These are phyloP conservation scores for Hippocampus barbouri DNA, from an alignment of 2,113 vertebrate genomes.

Conservation along the genomic window DNA sequence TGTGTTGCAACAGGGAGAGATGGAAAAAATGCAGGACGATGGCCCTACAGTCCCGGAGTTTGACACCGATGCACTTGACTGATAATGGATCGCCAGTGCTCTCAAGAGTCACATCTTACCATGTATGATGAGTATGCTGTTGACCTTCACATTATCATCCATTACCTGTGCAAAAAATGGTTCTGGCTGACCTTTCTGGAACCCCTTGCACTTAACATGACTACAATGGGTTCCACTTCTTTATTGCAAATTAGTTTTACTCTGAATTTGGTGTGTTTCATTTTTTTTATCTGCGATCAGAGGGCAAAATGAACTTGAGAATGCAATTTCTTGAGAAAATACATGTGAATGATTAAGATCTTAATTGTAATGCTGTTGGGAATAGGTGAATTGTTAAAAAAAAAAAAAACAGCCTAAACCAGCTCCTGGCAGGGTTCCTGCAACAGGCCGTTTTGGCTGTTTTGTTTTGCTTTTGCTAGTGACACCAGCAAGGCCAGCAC, in stretches of 20 bases:
- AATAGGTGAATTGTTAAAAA: not conserved
- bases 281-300: conserved; percentile 3
- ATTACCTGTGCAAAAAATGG: conserved; percentile 42
- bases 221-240: conserved; percentile 27
- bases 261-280: not conserved
- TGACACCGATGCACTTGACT: conserved; percentile 7
- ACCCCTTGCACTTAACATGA: conserved; percentile 31
- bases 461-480: too few species aligned
- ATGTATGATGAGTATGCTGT: conserved; percentile 49
- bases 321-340: too few species aligned
- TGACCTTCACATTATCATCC: conserved; percentile 67
- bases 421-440: too few species aligned
- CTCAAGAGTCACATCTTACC: conserved; percentile 46
- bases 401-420: too few species aligned
- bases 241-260: conserved; percentile 26
- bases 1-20: too few species aligned
- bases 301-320: not conserved
- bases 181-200: conserved; percentile 43
- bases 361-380: not conserved
- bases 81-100: conserved; percentile 44
- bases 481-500: too few species aligned
- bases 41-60: too few species aligned
- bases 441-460: too few species aligned
- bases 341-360: too few species aligned
- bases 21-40: too few species aligned